Evolutionary conservation across 2,888 invertebrate species (phyloP).

Genomic region (Hecatera dysodea): DNA sequence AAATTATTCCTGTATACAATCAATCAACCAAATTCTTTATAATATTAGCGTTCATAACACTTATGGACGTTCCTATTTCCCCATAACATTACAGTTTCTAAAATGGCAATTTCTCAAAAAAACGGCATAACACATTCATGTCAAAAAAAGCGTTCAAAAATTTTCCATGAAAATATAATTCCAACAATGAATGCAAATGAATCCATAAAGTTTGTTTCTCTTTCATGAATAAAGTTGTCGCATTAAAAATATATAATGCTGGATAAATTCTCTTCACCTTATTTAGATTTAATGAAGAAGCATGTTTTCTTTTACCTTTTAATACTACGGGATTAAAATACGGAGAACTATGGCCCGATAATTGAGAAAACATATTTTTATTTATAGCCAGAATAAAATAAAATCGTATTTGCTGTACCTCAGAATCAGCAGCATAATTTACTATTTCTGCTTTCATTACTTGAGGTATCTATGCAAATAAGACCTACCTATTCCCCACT

Average conservation of each 20-base stretch:
- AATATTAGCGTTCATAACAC: not conserved
- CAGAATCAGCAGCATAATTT: not conserved
- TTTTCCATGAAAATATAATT: slow-evolving; percentile 34
- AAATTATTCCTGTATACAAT: not conserved
- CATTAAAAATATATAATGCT: slow-evolving; percentile 48
- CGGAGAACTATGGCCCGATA: not conserved
- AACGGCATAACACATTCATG: slow-evolving; percentile 10
- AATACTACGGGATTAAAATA: not conserved
- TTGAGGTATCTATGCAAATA: slow-evolving; percentile 22
- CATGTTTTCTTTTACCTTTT: slow-evolving; percentile 7
- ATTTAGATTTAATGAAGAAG: slow-evolving; percentile 13
- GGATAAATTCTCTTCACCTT: slow-evolving; percentile 17
- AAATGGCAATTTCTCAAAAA: not conserved
- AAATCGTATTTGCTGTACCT: not conserved
- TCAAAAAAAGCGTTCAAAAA: slow-evolving; percentile 15
- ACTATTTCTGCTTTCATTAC: slow-evolving; percentile 15
- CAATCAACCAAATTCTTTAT: not conserved
- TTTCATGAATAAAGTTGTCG: slow-evolving; percentile 56
- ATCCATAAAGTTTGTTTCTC: slow-evolving; percentile 56
- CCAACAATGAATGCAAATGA: slow-evolving; percentile 54
- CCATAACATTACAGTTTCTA: not conserved
- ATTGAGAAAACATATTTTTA: not conserved
- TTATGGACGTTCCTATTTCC: not conserved
- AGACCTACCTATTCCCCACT: slow-evolving; percentile 4
- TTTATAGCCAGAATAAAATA: not conserved